Evolutionary conservation across 2,888 invertebrate species (phyloP).

Genomic region (Aphodius sticticus): DNA sequence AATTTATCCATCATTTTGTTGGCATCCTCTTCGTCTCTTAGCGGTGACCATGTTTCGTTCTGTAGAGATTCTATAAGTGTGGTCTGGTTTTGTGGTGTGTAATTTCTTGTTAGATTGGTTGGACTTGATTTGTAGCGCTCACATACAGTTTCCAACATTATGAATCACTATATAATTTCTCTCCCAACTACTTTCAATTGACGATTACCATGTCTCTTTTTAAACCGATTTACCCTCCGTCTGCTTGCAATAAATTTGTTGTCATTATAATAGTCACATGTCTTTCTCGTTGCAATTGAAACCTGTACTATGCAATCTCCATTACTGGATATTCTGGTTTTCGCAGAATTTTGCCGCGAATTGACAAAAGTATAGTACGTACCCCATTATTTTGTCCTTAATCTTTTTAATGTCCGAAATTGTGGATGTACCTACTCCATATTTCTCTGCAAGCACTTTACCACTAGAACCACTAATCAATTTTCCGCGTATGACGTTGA

Average conservation of each 20-base stretch:
- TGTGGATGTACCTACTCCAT: not conserved
- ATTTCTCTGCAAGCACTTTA: not conserved
- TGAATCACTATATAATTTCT: slow-evolving; percentile 11
- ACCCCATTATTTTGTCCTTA: slow-evolving; percentile 25
- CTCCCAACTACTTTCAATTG: slow-evolving; percentile 18
- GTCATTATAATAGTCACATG: too few relatives aligned
- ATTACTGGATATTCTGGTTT: slow-evolving; percentile 23
- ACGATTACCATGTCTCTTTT: slow-evolving; percentile 28
- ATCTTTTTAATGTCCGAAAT: slow-evolving; percentile 23
- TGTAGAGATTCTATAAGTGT: too few relatives aligned
- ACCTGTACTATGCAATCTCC: slow-evolving; percentile 26
- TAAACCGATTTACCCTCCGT: slow-evolving; percentile 20
- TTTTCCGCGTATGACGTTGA: too few relatives aligned
- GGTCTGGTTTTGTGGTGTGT: too few relatives aligned
- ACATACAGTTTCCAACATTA: too few relatives aligned
- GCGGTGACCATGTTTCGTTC: too few relatives aligned
- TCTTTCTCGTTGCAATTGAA: too few relatives aligned
- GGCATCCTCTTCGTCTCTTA: too few relatives aligned
- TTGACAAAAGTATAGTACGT: not conserved
- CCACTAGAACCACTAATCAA: too few relatives aligned
- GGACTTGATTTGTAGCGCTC: too few relatives aligned
- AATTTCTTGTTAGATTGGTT: too few relatives aligned
- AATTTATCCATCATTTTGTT: too few relatives aligned
- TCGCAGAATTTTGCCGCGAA: slow-evolving; percentile 21
- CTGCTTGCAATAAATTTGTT: slow-evolving; percentile 20